Conservation (phyloP, 2,797 vertebrate genomes). For the Novumbra hubbsi region DNA sequence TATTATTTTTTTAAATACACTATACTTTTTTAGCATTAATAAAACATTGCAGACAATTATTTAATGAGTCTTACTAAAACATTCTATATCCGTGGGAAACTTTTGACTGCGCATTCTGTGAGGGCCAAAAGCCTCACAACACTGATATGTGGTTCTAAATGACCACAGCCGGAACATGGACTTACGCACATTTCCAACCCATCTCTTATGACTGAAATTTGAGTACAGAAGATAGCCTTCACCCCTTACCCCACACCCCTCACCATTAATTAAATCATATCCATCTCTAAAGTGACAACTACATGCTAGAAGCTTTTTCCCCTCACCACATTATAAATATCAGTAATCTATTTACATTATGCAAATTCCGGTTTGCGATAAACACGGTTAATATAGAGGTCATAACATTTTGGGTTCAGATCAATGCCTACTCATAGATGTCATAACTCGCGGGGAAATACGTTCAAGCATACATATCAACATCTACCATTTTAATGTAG, state of each 20-base stretch:
- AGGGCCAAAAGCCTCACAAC: background rate
- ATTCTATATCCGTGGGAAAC: background rate
- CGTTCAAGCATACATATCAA: background rate
- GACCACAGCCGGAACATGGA: too few relatives aligned
- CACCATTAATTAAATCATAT: slow-evolving; percentile 65
- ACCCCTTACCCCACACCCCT: too few relatives aligned
- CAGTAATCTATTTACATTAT: background rate
- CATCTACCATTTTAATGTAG: too few relatives aligned
- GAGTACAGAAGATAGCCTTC: too few relatives aligned
- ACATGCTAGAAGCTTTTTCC: slow-evolving; percentile 16
- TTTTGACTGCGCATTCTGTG: background rate
- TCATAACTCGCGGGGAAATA: background rate
- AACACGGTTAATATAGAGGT: background rate
- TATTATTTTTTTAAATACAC: too few relatives aligned
- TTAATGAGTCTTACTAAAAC: too few relatives aligned
- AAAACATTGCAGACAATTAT: too few relatives aligned
- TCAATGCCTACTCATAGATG: background rate
- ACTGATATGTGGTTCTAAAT: too few relatives aligned
- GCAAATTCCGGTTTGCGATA: background rate
- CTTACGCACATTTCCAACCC: too few relatives aligned
- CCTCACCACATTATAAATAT: background rate
- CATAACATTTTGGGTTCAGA: background rate
- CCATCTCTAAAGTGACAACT: background rate
- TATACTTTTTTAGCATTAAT: too few relatives aligned
- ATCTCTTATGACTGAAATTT: slow-evolving; percentile 15